A percentile compares a stretch with the other conserved stretches of the same genome.
Evolutionary conservation across 2,113 vertebrate genomes (phyloP).

Genomic region (Stictonetta naevosa): DNA sequence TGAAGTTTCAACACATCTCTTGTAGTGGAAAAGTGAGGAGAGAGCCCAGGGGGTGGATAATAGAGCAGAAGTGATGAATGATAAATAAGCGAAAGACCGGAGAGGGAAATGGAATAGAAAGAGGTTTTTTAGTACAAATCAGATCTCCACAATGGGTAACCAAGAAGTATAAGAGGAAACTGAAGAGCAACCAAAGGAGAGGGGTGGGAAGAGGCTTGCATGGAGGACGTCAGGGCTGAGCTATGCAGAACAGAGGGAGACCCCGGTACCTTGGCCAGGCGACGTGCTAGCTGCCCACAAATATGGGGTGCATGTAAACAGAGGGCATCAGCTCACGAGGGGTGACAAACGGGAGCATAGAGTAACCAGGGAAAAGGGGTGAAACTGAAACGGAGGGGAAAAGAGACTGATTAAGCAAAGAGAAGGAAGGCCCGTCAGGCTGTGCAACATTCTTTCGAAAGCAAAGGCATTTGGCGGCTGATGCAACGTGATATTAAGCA

Average conservation of each 20-base stretch:
- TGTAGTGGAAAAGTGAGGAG: neutral
- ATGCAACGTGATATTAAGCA: neutral
- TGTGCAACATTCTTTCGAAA: neutral
- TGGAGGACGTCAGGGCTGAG: neutral
- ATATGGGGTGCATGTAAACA: neutral
- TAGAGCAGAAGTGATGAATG: neutral
- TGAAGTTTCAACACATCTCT: neutral
- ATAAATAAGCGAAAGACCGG: neutral
- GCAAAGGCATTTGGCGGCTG: neutral
- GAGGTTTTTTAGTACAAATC: neutral
- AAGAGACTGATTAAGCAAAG: neutral
- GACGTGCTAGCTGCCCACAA: neutral
- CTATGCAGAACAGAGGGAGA: neutral
- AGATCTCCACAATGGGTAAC: neutral
- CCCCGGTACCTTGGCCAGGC: fast-evolving
- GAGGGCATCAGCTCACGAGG: neutral
- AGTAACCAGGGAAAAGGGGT: neutral
- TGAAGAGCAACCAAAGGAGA: neutral
- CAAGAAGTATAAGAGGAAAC: neutral
- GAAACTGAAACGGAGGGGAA: neutral
- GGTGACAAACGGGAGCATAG: neutral
- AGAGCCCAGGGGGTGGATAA: neutral
- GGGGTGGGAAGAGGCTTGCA: neutral
- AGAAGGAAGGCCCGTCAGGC: neutral
- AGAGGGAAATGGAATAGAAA: neutral